Percentiles rank a stretch among this genome's conserved stretches.
Conservation (phyloP, 2,113 vertebrate species). For the Naja naja region DNA sequence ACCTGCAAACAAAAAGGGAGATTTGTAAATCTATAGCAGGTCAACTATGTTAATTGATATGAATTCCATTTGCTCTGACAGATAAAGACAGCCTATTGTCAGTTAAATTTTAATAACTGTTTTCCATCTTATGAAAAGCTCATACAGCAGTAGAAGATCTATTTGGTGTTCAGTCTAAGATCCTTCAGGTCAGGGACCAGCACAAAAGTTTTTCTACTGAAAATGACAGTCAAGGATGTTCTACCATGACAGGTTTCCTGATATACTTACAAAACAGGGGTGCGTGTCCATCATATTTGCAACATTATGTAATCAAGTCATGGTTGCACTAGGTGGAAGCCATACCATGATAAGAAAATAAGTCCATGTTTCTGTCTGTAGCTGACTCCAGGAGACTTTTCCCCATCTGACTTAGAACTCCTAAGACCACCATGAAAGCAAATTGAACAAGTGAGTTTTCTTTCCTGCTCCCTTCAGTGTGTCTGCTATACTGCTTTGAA, state of each 20-base stretch:
- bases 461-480: neutral
- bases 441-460: neutral
- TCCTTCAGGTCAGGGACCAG: neutral
- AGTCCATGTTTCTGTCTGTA: neutral
- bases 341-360: neutral
- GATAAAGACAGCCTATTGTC: neutral
- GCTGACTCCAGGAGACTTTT: slow-evolving; percentile 11
- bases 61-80: neutral
- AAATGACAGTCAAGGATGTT: neutral
- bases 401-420: neutral
- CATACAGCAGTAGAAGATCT: neutral
- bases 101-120: neutral
- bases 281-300: neutral
- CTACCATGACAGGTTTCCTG: neutral
- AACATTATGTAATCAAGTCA: neutral
- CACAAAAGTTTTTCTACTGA: neutral
- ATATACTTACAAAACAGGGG: neutral
- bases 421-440: slow-evolving; percentile 24
- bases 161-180: neutral
- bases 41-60: neutral
- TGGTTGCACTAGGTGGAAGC: neutral
- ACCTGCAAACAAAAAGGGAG: neutral
- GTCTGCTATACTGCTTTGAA: slow-evolving; percentile 33
- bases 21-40: neutral
- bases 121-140: neutral